Conservation (phyloP, 2,888 invertebrate genomes). For the Boloria selene region DNA sequence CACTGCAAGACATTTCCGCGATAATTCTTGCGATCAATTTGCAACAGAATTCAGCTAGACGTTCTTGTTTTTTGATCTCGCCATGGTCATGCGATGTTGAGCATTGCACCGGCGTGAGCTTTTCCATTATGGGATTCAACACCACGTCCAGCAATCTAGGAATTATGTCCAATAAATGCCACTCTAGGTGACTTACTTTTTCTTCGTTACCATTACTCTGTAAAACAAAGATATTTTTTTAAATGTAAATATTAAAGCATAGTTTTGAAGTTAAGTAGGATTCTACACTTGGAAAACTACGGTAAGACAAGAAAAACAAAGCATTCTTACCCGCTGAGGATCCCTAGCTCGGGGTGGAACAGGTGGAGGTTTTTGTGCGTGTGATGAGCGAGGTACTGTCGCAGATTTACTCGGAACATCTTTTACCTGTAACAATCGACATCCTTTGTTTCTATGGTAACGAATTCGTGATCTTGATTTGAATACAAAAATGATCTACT, state of each 20-base stretch:
- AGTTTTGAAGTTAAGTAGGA: too few species aligned
- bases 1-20: constrained; percentile 86
- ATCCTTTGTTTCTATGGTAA: constrained; percentile 2
- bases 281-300: too few species aligned
- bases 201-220: constrained; percentile 54
- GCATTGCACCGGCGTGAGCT: constrained; percentile 76
- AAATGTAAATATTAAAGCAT: too few species aligned
- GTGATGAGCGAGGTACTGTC: constrained; percentile 66
- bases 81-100: constrained; percentile 72
- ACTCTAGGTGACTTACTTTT: constrained; percentile 65
- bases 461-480: background rate
- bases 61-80: constrained; percentile 79
- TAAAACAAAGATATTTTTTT: background rate
- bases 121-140: constrained; percentile 87
- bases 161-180: constrained; percentile 91
- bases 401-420: constrained; percentile 67
- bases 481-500: background rate
- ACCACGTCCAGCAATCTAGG: constrained; percentile 92
- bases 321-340: constrained; percentile 49
- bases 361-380: constrained; percentile 67
- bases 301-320: constrained; percentile 1
- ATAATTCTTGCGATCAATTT: constrained; percentile 91
- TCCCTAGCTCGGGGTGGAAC: constrained; percentile 65
- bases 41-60: constrained; percentile 86
- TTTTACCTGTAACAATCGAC: constrained; percentile 49